A percentile compares a stretch with the other conserved stretches of the same genome.
Conservation (phyloP, 1,140 invertebrate genomes). For the Zaprionus tsacasi region DNA sequence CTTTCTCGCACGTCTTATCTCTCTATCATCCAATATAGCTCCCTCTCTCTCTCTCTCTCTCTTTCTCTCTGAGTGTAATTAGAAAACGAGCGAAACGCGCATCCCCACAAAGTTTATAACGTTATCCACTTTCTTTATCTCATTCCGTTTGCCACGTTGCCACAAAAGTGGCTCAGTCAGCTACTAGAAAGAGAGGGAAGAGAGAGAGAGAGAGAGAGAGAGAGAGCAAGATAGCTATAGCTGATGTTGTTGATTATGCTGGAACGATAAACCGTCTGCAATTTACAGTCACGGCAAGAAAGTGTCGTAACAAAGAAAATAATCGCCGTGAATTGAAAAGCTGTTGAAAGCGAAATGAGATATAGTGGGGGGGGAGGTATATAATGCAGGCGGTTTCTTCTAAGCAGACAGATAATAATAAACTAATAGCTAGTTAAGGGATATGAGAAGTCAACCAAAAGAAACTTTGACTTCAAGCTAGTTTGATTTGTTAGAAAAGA, state of each 20-base stretch:
- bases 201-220: too few species aligned
- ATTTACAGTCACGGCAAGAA: slow-evolving; percentile 15
- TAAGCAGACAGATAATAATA: too few species aligned
- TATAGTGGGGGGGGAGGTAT: too few species aligned
- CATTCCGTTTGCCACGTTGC: slow-evolving; percentile 24
- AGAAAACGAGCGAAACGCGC: slow-evolving; percentile 20
- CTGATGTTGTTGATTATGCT: slow-evolving; percentile 5
- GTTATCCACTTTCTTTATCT: slow-evolving; percentile 27
- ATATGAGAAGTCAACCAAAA: too few species aligned
- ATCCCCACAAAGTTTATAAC: slow-evolving; percentile 29
- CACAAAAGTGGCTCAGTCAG: background rate
- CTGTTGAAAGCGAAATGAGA: background rate
- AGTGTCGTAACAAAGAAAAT: background rate
- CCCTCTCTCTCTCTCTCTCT: background rate
- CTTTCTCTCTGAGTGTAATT: slow-evolving; percentile 1
- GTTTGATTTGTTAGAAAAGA: too few species aligned
- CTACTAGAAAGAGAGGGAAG: background rate
- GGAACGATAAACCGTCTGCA: slow-evolving; percentile 11
- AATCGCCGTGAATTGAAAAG: background rate
- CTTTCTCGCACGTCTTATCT: slow-evolving; percentile 4
- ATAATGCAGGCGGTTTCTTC: too few species aligned
- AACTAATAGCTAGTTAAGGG: too few species aligned
- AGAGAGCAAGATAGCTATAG: background rate
- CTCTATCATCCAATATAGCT: background rate
- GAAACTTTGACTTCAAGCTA: too few species aligned